These are phyloP conservation scores for Callionymus lyra DNA, from an alignment of 2,113 vertebrate genomes.

Conservation along the genomic window DNA sequence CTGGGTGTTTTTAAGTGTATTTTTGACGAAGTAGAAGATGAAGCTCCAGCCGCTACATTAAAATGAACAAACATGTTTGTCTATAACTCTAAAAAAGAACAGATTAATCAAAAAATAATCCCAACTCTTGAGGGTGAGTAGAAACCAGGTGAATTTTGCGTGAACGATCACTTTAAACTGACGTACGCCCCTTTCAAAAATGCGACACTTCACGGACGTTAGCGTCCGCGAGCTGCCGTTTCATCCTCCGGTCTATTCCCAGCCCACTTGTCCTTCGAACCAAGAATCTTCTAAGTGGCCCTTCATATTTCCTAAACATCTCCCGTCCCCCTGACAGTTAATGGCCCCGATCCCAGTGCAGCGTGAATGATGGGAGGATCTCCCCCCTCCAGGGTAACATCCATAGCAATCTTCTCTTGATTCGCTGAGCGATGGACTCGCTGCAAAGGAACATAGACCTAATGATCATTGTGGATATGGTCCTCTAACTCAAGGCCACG, in stretches of 20 bases:
- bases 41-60: too few species aligned
- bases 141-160: too few species aligned
- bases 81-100: too few species aligned
- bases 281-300: slow-evolving; percentile 37
- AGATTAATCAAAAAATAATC: too few species aligned
- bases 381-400: slow-evolving; percentile 53
- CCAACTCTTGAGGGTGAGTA: too few species aligned
- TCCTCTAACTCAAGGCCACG: slow-evolving; percentile 41
- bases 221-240: neutral
- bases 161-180: too few species aligned
- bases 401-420: slow-evolving; percentile 52
- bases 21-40: too few species aligned
- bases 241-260: slow-evolving; percentile 9
- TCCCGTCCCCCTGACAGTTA: slow-evolving; percentile 38
- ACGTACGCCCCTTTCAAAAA: too few species aligned
- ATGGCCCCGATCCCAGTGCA: slow-evolving; percentile 41
- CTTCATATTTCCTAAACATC: slow-evolving; percentile 31
- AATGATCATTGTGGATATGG: slow-evolving; percentile 52
- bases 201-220: too few species aligned
- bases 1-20: too few species aligned
- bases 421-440: slow-evolving; percentile 50
- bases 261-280: slow-evolving; percentile 31
- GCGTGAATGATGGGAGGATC: slow-evolving; percentile 44
- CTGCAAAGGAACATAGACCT: slow-evolving; percentile 41
- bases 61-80: too few species aligned